Conservation (phyloP, 2,113 vertebrate species). For the Macrotus californicus region DNA sequence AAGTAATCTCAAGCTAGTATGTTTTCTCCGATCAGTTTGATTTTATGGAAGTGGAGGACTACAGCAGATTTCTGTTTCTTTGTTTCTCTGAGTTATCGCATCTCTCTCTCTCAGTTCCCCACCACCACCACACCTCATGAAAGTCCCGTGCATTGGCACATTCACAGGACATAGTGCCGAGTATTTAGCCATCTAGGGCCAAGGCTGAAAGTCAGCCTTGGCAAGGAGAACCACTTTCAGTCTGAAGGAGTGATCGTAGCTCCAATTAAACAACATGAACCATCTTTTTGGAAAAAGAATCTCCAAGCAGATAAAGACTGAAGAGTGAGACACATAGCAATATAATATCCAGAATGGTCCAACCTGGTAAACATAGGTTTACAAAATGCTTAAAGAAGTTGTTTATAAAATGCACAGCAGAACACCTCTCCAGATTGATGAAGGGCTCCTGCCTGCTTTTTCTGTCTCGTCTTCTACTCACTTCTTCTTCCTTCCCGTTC, state of each 20-base stretch:
- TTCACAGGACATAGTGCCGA: background rate
- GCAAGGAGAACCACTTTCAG: background rate
- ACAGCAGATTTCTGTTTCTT: background rate
- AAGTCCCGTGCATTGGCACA: rapidly evolving
- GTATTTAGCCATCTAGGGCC: background rate
- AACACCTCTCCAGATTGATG: background rate
- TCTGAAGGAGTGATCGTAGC: background rate
- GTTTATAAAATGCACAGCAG: background rate
- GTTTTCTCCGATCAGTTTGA: background rate
- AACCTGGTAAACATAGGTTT: background rate
- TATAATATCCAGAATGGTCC: background rate
- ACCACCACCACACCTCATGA: background rate
- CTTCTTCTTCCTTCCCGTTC: background rate
- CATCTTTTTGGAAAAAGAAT: background rate
- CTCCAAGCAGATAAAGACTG: background rate
- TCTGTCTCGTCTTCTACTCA: background rate
- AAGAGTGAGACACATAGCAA: background rate
- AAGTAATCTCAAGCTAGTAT: background rate
- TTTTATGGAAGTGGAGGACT: background rate
- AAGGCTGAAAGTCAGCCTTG: background rate
- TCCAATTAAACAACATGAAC: background rate
- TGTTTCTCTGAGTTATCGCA: background rate
- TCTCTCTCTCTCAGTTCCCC: background rate
- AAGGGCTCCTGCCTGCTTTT: background rate
- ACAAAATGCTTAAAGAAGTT: background rate